Evolutionary conservation across 2,113 vertebrate species (phyloP).

Genomic region (Chaetura pelagica): DNA sequence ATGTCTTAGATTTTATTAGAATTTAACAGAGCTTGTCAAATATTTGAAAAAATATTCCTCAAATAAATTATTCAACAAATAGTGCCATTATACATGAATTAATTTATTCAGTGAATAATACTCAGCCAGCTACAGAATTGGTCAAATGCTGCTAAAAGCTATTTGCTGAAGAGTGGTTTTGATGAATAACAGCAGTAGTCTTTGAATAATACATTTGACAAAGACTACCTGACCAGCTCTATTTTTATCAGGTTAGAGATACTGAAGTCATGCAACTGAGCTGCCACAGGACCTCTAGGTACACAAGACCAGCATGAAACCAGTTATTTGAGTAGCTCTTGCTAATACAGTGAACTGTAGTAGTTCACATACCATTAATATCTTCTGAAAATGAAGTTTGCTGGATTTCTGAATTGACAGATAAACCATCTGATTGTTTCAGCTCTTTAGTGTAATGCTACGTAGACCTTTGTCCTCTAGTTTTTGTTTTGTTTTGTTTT

Average conservation of each 20-base stretch:
- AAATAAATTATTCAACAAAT: conserved; percentile 52
- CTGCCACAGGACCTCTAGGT: not conserved
- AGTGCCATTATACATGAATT: conserved; percentile 22
- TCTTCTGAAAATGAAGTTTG: not conserved
- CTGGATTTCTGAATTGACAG: not conserved
- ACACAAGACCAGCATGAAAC: not conserved
- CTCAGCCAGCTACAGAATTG: conserved; percentile 1
- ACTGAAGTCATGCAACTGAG: not conserved
- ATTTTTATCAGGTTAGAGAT: conserved; percentile 1
- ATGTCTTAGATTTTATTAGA: conserved; percentile 20
- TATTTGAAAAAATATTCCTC: conserved; percentile 12
- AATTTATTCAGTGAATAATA: conserved; percentile 24
- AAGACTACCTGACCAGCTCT: conserved; percentile 4
- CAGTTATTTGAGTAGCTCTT: not conserved
- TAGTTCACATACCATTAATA: not conserved
- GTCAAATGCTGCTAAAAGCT: conserved; percentile 22
- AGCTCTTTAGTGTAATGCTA: not conserved
- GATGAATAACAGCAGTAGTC: conserved; percentile 6
- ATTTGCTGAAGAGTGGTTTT: not conserved
- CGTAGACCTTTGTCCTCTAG: not conserved
- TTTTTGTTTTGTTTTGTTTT: not conserved
- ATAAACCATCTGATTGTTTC: not conserved
- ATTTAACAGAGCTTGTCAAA: conserved; percentile 36
- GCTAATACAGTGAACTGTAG: not conserved
- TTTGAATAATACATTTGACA: conserved; percentile 15